Conservation (phyloP, 2,797 vertebrate genomes). For the Acanthurus lineatus region DNA sequence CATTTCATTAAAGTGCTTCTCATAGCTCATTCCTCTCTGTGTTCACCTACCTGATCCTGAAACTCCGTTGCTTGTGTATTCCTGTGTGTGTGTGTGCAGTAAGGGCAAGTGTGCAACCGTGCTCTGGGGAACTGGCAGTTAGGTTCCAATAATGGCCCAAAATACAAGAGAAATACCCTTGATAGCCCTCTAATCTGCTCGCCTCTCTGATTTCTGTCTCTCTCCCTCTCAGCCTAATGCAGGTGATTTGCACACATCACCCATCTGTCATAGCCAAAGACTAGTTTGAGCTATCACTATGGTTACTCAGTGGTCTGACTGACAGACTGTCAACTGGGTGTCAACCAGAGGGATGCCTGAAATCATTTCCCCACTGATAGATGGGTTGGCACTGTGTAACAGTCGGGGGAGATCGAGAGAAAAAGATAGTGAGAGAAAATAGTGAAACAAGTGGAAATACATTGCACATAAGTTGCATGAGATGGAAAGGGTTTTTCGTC, state of each 20-base stretch:
- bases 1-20: slow-evolving; percentile 67
- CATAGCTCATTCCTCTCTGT: slow-evolving; percentile 41
- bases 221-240: slow-evolving; percentile 13
- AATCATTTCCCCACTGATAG: slow-evolving; percentile 49
- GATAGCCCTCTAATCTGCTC: slow-evolving; percentile 35
- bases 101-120: slow-evolving; percentile 13
- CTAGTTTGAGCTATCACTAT: slow-evolving; percentile 53
- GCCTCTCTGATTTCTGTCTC: slow-evolving; percentile 17
- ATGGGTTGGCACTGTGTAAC: slow-evolving; percentile 27
- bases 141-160: slow-evolving; percentile 57
- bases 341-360: slow-evolving; percentile 46
- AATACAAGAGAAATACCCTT: slow-evolving; percentile 46
- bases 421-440: background rate
- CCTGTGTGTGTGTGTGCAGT: background rate
- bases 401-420: background rate
- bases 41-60: slow-evolving; percentile 65
- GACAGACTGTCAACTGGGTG: slow-evolving; percentile 59
- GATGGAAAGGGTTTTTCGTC: background rate
- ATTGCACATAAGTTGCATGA: background rate
- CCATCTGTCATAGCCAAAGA: slow-evolving; percentile 50
- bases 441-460: slow-evolving; percentile 7
- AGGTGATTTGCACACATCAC: slow-evolving; percentile 53
- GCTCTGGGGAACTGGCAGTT: slow-evolving; percentile 33
- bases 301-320: slow-evolving; percentile 55
- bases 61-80: slow-evolving; percentile 45